phyloP scores from a whole-genome alignment of 1,140 invertebrate species.

The Ladona fulva region DNA sequence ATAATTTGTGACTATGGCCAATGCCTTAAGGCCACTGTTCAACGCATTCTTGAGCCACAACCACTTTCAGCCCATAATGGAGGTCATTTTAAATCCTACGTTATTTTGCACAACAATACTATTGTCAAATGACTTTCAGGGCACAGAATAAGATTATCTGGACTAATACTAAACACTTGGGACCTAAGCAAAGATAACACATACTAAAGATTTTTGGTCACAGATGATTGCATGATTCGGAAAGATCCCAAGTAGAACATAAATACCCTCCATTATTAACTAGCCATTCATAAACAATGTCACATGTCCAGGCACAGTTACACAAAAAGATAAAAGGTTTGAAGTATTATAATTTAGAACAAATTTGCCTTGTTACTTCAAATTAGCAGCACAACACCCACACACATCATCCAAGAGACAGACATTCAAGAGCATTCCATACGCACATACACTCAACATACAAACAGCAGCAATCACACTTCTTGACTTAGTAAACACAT shows the following conservation, averaged over 20 bases:
- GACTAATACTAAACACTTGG: background rate
- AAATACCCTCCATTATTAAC: background rate
- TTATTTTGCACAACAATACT: conserved; percentile 7
- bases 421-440: background rate
- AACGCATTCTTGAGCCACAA: conserved; percentile 8
- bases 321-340: background rate
- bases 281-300: conserved; percentile 6
- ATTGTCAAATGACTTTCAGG: conserved; percentile 5
- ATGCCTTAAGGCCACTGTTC: background rate
- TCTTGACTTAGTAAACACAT: conserved; percentile 21
- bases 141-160: conserved; percentile 1
- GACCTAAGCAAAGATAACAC: background rate
- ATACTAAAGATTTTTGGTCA: background rate
- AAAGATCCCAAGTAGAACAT: conserved; percentile 12
- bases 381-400: background rate
- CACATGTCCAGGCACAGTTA: background rate
- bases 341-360: background rate
- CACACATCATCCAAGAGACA: background rate
- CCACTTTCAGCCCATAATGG: conserved; percentile 3
- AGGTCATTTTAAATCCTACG: background rate
- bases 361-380: background rate
- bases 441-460: background rate
- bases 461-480: conserved; percentile 2
- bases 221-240: background rate
- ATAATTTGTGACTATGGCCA: conserved; percentile 2